A percentile compares a stretch with the other conserved stretches of the same genome.
Conservation (phyloP, 1,140 invertebrate species). For the Holcopasites calliopsidis region DNA sequence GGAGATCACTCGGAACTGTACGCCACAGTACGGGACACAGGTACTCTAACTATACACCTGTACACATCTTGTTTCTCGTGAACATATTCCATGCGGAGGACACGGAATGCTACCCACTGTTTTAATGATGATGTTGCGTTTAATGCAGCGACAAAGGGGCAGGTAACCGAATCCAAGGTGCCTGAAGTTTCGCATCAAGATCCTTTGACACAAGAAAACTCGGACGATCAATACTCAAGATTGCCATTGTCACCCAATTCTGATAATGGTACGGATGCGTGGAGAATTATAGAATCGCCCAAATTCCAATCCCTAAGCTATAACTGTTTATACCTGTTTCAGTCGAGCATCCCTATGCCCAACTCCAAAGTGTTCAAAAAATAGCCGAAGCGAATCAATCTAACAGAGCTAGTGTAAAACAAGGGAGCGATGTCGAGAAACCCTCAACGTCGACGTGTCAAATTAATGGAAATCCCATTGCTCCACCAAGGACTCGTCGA, state of each 20-base stretch:
- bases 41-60: slow-evolving; percentile 37
- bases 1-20: slow-evolving; percentile 84
- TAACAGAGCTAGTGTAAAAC: slow-evolving; percentile 59
- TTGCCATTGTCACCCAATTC: slow-evolving; percentile 77
- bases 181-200: slow-evolving; percentile 82
- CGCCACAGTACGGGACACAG: slow-evolving; percentile 84
- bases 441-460: slow-evolving; percentile 59
- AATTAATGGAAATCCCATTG: slow-evolving; percentile 70
- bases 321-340: slow-evolving; percentile 39
- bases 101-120: not conserved
- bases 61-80: not conserved
- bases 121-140: not conserved
- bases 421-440: slow-evolving; percentile 47
- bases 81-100: not conserved
- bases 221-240: slow-evolving; percentile 82
- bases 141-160: slow-evolving; percentile 61
- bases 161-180: slow-evolving; percentile 72
- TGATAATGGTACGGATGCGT: slow-evolving; percentile 60
- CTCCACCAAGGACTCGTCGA: slow-evolving; percentile 78
- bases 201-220: slow-evolving; percentile 82
- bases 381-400: slow-evolving; percentile 68
- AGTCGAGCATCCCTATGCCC: slow-evolving; percentile 86
- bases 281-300: not conserved
- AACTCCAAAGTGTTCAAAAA: slow-evolving; percentile 80
- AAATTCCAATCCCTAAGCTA: too few species aligned